Conservation (phyloP, 1,140 invertebrate species). For the Charaxes varanes region DNA sequence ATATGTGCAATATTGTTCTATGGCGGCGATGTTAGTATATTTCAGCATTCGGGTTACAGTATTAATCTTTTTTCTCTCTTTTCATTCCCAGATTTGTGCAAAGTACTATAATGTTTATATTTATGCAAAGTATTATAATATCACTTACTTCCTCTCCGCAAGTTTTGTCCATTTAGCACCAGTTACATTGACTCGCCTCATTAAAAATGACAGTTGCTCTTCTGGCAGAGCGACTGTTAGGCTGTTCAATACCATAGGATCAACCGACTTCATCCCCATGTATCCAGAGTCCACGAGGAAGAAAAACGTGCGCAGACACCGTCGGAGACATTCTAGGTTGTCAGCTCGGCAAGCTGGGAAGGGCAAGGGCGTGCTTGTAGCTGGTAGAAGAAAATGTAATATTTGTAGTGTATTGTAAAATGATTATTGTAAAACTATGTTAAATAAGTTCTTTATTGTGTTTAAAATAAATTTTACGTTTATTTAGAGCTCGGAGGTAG, state of each 20-base stretch:
- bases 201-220: conserved; percentile 40
- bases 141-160: conserved; percentile 42
- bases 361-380: conserved; percentile 32
- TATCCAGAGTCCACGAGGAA: conserved; percentile 51
- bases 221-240: conserved; percentile 45
- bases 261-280: conserved; percentile 52
- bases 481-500: no score
- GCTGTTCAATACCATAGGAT: conserved; percentile 47
- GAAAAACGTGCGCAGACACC: conserved; percentile 58
- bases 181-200: conserved; percentile 55
- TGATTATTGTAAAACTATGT: no score
- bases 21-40: no score
- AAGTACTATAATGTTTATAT: no score
- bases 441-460: no score
- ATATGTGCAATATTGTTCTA: no score
- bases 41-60: no score
- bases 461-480: no score
- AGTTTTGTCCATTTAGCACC: conserved; percentile 57
- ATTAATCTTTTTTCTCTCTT: no score
- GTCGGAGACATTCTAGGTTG: conserved; percentile 48
- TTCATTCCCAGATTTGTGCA: no score
- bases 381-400: conserved; percentile 30
- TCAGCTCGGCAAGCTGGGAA: conserved; percentile 51
- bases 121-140: no score
- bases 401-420: no score